A percentile compares a stretch with the other conserved stretches of the same genome.
phyloP scores from a whole-genome alignment of 2,113 vertebrate species.

The Pseudopodoces humilis region DNA sequence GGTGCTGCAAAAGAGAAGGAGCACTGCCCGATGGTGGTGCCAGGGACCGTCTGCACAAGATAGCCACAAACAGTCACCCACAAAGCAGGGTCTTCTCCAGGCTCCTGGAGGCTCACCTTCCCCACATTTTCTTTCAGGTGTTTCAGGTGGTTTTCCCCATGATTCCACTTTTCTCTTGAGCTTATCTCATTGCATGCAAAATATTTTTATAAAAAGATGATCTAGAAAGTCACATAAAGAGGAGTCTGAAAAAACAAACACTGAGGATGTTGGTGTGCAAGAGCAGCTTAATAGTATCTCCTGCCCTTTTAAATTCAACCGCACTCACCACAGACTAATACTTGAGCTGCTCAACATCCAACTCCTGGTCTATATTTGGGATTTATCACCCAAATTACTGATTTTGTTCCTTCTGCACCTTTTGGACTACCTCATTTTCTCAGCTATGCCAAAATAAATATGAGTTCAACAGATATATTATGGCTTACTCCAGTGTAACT shows the following conservation, averaged over 20 bases:
- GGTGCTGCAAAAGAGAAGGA: not conserved
- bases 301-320: not conserved
- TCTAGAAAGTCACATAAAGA: not conserved
- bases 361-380: not conserved
- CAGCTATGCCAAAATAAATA: conserved; percentile 28
- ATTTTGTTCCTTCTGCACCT: conserved; percentile 13
- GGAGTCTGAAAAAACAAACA: not conserved
- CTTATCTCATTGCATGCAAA: not conserved
- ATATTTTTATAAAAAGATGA: not conserved
- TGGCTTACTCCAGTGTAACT: not conserved
- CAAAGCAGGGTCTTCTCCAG: not conserved
- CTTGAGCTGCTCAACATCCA: not conserved
- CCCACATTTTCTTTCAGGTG: not conserved
- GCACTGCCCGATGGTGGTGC: not conserved
- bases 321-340: not conserved
- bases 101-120: not conserved
- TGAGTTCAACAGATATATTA: conserved; percentile 30
- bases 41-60: not conserved
- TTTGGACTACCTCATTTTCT: conserved; percentile 32
- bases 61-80: not conserved
- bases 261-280: not conserved
- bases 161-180: not conserved
- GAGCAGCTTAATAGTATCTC: not conserved
- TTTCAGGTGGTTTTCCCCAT: not conserved
- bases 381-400: not conserved